Evolutionary conservation across 2,797 vertebrate species (phyloP).

Genomic region (Petrocephalus schoutedeni): DNA sequence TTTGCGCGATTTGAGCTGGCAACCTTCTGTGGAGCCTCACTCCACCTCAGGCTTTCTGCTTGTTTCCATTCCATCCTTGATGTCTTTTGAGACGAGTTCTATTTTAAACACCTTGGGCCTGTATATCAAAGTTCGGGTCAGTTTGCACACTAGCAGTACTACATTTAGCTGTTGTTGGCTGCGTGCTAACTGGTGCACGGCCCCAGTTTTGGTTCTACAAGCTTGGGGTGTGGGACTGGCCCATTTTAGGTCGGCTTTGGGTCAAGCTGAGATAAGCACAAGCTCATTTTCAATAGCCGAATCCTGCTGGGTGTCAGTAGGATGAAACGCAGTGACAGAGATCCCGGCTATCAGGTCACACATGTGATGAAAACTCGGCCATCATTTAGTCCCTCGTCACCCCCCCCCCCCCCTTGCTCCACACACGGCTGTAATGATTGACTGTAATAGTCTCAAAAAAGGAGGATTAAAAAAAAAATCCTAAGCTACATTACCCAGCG

Average conservation of each 20-base stretch:
- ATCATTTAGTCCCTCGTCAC: neutral
- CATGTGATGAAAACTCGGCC: neutral
- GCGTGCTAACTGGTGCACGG: neutral
- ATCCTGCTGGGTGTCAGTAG: neutral
- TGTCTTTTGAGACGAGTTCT: neutral
- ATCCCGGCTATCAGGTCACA: neutral
- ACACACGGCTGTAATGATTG: neutral
- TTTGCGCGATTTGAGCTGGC: neutral
- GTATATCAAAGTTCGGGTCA: neutral
- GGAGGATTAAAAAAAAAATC: neutral
- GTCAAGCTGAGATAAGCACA: neutral
- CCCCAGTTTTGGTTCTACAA: neutral
- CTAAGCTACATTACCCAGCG: neutral
- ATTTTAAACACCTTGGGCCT: neutral
- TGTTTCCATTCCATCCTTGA: neutral
- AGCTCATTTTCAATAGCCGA: neutral
- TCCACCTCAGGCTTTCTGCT: neutral
- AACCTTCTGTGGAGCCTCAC: neutral
- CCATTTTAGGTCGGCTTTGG: neutral
- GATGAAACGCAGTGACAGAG: neutral
- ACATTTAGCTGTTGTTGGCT: neutral
- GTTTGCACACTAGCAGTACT: neutral
- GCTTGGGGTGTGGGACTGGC: neutral
- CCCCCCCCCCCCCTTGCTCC: slow-evolving; percentile 13
- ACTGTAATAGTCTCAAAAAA: neutral